Conservation (phyloP, 92 coral and sea anemone species). For the Palythoa grandiflora region DNA sequence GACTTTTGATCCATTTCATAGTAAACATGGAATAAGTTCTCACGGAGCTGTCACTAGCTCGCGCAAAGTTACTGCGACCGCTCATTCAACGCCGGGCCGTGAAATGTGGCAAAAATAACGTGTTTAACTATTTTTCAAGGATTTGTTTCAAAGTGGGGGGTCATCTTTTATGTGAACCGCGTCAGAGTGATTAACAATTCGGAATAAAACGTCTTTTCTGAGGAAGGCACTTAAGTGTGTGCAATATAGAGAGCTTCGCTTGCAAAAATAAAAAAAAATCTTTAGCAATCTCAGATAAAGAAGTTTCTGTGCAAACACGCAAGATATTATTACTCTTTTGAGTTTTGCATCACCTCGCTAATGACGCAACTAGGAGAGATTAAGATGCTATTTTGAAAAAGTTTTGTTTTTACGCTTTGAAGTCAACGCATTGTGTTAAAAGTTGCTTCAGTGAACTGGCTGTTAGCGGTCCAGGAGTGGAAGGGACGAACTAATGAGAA, state of each 20-base stretch:
- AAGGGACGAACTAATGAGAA: background rate
- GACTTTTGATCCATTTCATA: no score
- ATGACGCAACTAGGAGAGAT: slow-evolving; percentile 15
- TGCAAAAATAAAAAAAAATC: background rate
- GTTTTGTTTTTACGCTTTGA: slow-evolving; percentile 15
- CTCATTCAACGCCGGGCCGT: background rate
- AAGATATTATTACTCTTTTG: background rate
- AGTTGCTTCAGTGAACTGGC: background rate
- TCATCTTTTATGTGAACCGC: background rate
- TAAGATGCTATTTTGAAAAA: slow-evolving; percentile 7
- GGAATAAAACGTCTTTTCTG: background rate
- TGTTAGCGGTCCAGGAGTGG: background rate
- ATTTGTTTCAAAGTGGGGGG: slow-evolving; percentile 27
- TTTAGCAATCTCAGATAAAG: background rate
- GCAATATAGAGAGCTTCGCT: background rate
- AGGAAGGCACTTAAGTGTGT: background rate
- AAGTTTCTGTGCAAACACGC: background rate
- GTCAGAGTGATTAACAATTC: background rate
- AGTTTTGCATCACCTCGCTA: background rate
- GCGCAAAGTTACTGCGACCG: background rate
- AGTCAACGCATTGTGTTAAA: background rate
- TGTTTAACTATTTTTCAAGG: background rate
- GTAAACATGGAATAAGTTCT: background rate
- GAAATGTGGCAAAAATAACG: background rate
- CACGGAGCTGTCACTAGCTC: no score